A percentile compares a stretch with the other conserved stretches of the same genome.
phyloP scores from a whole-genome alignment of 2,113 vertebrate genomes.

The Haliaeetus leucogaster region DNA sequence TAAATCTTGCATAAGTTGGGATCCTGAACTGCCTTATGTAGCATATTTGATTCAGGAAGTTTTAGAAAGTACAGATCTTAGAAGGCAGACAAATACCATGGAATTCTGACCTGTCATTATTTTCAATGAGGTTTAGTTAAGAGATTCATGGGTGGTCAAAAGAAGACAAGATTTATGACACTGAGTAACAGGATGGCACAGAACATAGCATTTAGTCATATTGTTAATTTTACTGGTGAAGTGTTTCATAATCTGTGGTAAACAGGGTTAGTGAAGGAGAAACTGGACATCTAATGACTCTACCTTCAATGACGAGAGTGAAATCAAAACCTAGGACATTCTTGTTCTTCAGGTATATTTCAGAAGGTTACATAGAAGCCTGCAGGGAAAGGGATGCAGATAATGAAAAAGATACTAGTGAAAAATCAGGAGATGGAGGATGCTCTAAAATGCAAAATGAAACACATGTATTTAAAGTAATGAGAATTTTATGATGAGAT shows the following conservation, averaged over 20 bases:
- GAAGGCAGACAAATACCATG: neutral
- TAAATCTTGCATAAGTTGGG: neutral
- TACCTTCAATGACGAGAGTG: neutral
- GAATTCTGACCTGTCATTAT: neutral
- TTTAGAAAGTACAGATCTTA: neutral
- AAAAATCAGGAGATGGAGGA: neutral
- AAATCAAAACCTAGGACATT: neutral
- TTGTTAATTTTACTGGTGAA: neutral
- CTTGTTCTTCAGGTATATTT: neutral
- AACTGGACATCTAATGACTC: neutral
- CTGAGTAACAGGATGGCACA: neutral
- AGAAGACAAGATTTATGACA: neutral
- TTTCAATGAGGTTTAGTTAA: neutral
- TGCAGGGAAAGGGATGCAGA: neutral
- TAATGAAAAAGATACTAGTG: neutral
- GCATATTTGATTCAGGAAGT: neutral
- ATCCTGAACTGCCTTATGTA: neutral
- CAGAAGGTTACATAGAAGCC: neutral
- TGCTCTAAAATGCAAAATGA: conserved; percentile 31
- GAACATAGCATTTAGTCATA: neutral
- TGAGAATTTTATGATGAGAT: conserved; percentile 7
- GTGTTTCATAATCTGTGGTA: neutral
- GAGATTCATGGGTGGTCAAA: neutral
- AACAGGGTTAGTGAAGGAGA: neutral
- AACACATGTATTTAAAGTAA: conserved; percentile 24